Evolutionary conservation across 2,888 invertebrate species (phyloP).

Genomic region (Cacoxenus indagator): DNA sequence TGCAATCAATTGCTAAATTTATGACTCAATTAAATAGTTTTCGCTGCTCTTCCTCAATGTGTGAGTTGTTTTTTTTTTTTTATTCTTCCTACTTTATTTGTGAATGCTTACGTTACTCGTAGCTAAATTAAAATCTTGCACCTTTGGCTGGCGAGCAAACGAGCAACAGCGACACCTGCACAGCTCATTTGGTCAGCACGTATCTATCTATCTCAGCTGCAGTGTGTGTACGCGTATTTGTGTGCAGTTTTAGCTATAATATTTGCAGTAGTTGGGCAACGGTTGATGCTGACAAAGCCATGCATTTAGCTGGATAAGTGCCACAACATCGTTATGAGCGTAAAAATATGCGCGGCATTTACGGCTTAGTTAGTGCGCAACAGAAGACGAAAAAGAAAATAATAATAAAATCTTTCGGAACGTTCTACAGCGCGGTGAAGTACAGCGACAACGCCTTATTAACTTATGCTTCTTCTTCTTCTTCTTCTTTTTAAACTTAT

Average conservation of each 20-base stretch:
- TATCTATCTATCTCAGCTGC: neutral
- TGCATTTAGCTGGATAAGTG: slow-evolving; percentile 1
- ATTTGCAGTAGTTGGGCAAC: neutral
- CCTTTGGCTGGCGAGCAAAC: neutral
- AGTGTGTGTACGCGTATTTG: neutral
- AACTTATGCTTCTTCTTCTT: neutral
- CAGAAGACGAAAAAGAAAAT: too few species aligned
- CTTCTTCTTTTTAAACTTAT: neutral
- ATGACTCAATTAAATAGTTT: slow-evolving; percentile 29
- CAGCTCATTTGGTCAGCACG: neutral
- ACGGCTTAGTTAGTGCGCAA: slow-evolving; percentile 24
- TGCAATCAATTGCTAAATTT: slow-evolving; percentile 23
- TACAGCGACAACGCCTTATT: neutral
- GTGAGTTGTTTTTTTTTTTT: neutral
- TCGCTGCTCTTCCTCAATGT: slow-evolving; percentile 9
- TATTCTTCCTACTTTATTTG: too few species aligned
- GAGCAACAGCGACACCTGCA: slow-evolving; percentile 16
- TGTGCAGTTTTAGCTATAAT: neutral
- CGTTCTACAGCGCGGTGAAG: too few species aligned
- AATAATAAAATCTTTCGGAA: neutral
- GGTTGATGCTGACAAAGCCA: neutral
- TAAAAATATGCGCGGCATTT: slow-evolving; percentile 27
- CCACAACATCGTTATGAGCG: slow-evolving; percentile 20
- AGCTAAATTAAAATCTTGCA: slow-evolving; percentile 18
- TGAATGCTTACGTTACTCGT: too few species aligned